Percentiles rank a stretch among this genome's conserved stretches.
Conservation (phyloP, 1,140 invertebrate species). For the Drosophila lini region DNA sequence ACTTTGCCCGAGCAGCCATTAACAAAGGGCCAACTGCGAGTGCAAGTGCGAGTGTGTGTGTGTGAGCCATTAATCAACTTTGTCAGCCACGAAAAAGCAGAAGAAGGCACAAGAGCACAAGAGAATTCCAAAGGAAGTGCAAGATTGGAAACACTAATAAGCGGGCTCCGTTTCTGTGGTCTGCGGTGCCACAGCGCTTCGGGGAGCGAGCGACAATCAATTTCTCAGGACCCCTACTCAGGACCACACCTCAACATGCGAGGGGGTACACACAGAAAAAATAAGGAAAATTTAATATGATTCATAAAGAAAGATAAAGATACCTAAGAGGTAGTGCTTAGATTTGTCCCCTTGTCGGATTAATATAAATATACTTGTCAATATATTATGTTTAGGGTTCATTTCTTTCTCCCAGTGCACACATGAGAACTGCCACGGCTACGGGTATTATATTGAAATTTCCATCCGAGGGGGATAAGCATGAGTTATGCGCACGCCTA, state of each 20-base stretch:
- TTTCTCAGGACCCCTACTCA: constrained; percentile 49
- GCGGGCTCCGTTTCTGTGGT: constrained; percentile 52
- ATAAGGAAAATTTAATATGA: too few relatives aligned
- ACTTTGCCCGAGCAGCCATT: constrained; percentile 53
- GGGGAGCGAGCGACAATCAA: constrained; percentile 38
- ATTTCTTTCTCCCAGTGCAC: constrained; percentile 1
- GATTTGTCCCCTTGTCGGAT: not conserved
- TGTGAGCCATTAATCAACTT: constrained; percentile 68
- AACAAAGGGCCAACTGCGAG: constrained; percentile 47
- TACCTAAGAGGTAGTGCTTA: not conserved
- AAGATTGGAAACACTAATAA: constrained; percentile 49
- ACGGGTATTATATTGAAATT: constrained; percentile 56
- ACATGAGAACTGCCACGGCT: constrained; percentile 3
- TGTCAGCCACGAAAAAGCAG: constrained; percentile 46
- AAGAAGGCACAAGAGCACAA: constrained; percentile 7
- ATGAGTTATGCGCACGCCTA: constrained; percentile 73
- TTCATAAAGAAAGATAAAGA: not conserved
- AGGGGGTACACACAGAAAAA: constrained; percentile 17
- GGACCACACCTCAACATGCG: constrained; percentile 67
- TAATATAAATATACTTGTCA: too few relatives aligned
- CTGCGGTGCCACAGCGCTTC: constrained; percentile 41
- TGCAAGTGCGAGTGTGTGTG: constrained; percentile 25
- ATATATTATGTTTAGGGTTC: too few relatives aligned
- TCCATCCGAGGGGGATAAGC: constrained; percentile 60
- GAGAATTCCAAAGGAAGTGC: constrained; percentile 47